These are phyloP conservation scores for Dufourea novaeangliae DNA, from an alignment of 1,140 invertebrate genomes.

Conservation along the genomic window DNA sequence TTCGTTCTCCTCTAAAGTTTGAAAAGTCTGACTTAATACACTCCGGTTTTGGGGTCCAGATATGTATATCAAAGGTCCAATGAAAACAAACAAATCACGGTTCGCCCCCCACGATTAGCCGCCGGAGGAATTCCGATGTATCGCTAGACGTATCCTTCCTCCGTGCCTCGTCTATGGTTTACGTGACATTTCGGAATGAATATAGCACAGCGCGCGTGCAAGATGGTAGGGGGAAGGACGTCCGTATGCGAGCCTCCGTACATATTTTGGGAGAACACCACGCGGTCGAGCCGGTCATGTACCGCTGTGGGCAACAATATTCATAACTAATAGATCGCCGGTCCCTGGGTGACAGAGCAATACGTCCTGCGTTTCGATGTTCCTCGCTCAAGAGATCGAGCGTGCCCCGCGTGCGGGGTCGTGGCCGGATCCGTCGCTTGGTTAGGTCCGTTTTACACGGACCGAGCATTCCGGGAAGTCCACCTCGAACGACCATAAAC, in stretches of 20 bases:
- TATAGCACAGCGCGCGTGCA: slow-evolving; percentile 67
- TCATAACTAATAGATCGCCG: slow-evolving; percentile 81
- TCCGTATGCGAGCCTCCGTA: slow-evolving; percentile 64
- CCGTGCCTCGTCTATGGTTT: slow-evolving; percentile 58
- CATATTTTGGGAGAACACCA: slow-evolving; percentile 77
- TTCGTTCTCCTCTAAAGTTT: too few species aligned
- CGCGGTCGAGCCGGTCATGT: slow-evolving; percentile 72
- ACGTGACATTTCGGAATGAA: slow-evolving; percentile 77
- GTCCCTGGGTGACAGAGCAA: slow-evolving; percentile 79
- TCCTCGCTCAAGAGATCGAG: slow-evolving; percentile 59
- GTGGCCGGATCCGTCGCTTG: slow-evolving; percentile 69
- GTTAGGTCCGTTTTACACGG: slow-evolving; percentile 67
- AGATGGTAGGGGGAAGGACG: slow-evolving; percentile 50
- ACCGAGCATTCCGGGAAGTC: slow-evolving; percentile 74
- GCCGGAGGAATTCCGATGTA: background rate
- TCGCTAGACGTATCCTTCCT: slow-evolving; percentile 15
- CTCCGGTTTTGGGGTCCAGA: background rate
- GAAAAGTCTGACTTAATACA: too few species aligned
- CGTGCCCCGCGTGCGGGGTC: slow-evolving; percentile 52
- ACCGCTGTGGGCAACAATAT: slow-evolving; percentile 80
- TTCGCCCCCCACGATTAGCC: background rate
- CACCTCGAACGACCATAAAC: slow-evolving; percentile 60
- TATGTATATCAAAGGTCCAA: background rate
- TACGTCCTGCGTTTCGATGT: slow-evolving; percentile 78
- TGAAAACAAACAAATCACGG: background rate